phyloP scores from a whole-genome alignment of 2,888 invertebrate genomes.

The Oscheius sp. region DNA sequence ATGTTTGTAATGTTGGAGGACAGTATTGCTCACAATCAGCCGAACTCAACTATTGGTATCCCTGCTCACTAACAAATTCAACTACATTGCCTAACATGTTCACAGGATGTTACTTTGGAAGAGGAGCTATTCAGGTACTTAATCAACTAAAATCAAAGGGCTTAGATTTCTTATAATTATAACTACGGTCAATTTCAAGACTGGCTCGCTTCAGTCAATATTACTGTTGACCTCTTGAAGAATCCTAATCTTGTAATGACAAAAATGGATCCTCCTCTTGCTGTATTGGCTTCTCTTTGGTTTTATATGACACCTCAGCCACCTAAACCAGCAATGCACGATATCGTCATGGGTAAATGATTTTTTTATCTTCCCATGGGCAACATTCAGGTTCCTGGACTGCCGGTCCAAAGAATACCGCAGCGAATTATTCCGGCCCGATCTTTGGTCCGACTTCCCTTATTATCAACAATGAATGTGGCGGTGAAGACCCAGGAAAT shows the following conservation, averaged over 20 bases:
- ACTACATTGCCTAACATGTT: slow-evolving; percentile 10
- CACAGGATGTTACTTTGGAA: slow-evolving; percentile 62
- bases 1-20: slow-evolving; percentile 36
- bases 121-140: slow-evolving; percentile 60
- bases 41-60: slow-evolving; percentile 57
- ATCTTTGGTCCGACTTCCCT: slow-evolving; percentile 64
- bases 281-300: slow-evolving; percentile 63
- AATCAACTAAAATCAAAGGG: neutral
- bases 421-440: slow-evolving; percentile 56
- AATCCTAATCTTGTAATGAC: slow-evolving; percentile 61
- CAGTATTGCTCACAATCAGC: slow-evolving; percentile 52
- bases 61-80: slow-evolving; percentile 41
- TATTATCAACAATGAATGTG: slow-evolving; percentile 65
- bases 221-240: slow-evolving; percentile 51
- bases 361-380: too few species aligned
- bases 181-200: slow-evolving; percentile 65
- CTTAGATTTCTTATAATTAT: slow-evolving; percentile 62
- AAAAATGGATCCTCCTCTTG: slow-evolving; percentile 62
- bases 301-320: slow-evolving; percentile 70
- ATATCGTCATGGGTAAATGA: slow-evolving; percentile 65
- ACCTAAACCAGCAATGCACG: slow-evolving; percentile 70
- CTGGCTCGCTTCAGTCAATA: slow-evolving; percentile 49
- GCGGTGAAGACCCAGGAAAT: slow-evolving; percentile 56
- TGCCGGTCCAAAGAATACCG: slow-evolving; percentile 45
- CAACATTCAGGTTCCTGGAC: slow-evolving; percentile 51